Base-by-base conservation (phyloP, 1,140 invertebrate genomes). In the Drosophila littoralis region DNA sequence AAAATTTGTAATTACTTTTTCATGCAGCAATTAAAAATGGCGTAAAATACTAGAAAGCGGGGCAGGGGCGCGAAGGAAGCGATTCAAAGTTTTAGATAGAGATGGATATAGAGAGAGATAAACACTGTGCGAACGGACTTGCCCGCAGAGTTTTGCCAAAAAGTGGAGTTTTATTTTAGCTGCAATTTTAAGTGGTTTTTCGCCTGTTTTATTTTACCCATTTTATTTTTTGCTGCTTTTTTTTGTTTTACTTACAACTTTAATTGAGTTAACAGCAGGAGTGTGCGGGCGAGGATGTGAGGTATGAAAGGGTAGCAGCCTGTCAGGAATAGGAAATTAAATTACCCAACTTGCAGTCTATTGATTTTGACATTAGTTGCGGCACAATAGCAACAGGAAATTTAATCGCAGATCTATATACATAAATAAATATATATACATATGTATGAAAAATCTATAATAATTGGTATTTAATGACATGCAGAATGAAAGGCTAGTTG, bases 1-100 rank as follows among this genome's bases (percentile, higher is more conserved):
- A 69, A 70, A 70, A 79, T 86, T 86, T 79, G 66, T 86, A 86
- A 86, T 86, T 79, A 88, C 83, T 88, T 86, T 86, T 88, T 76
- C 83, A 82, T 88, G 72, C 83, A 82, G 83, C 79, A 82, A 86
- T 86, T 86, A 88, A 86, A 86, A 86, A 86, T 86, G 82, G 82
- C 82, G 81, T 85, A 84, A 28, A 84, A 66, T 66, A 61, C 81
- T 51, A 22, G 43, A 51, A 55, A 58, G 42, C 57, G 64, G 28
- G 38, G 43, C 22, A 28, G 22, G 51, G n/a, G 42, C n/a, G 9
- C 8, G 38, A 22, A 2, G 35, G 28, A 22, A 22, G 32, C 46
- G 32, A 40, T 38, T 13, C n/a, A 33, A 45, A 69, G 36, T 46
- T 48, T 22, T 28, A 50, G 42, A 60, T 68, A 50, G 65, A 58